phyloP scores from a whole-genome alignment of 2,888 invertebrate species.

The Tortrix viridana region DNA sequence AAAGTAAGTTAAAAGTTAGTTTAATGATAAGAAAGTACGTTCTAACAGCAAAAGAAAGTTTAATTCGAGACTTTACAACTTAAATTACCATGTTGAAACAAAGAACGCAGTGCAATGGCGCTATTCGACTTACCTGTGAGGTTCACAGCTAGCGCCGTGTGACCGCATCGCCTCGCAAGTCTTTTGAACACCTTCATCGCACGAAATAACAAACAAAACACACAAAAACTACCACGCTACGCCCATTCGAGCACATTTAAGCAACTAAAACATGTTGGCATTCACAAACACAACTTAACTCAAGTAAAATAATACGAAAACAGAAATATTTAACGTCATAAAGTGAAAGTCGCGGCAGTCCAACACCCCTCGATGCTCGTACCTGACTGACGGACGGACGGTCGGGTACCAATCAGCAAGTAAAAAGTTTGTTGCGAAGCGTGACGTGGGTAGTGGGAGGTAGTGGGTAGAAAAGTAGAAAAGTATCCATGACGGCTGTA shows the following conservation, averaged over 20 bases:
- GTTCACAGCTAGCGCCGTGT: conserved; percentile 42
- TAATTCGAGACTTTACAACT: conserved; percentile 5
- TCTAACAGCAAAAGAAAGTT: conserved; percentile 16
- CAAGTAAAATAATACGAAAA: conserved; percentile 55
- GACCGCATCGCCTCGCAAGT: conserved; percentile 69
- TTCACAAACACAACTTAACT: conserved; percentile 42
- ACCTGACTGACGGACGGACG: conserved; percentile 13
- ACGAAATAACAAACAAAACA: conserved; percentile 68
- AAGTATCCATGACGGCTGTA: not conserved
- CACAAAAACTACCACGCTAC: conserved; percentile 54
- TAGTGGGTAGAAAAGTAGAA: not conserved
- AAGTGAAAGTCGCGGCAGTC: conserved; percentile 60
- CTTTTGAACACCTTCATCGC: conserved; percentile 74
- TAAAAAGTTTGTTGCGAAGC: conserved; percentile 25
- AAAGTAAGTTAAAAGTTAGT: conserved; percentile 11
- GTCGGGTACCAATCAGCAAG: too few relatives aligned
- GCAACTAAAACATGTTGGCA: conserved; percentile 56
- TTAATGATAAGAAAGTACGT: not conserved
- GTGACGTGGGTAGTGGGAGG: conserved; percentile 30
- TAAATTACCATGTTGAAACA: conserved; percentile 18
- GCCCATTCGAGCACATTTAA: conserved; percentile 49
- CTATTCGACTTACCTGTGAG: conserved; percentile 67
- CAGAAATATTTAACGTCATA: conserved; percentile 55
- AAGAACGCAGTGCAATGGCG: conserved; percentile 37
- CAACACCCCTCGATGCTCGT: conserved; percentile 56